Evolutionary conservation across 2,113 vertebrate genomes (phyloP).

Genomic region (Lophochroa leadbeateri): DNA sequence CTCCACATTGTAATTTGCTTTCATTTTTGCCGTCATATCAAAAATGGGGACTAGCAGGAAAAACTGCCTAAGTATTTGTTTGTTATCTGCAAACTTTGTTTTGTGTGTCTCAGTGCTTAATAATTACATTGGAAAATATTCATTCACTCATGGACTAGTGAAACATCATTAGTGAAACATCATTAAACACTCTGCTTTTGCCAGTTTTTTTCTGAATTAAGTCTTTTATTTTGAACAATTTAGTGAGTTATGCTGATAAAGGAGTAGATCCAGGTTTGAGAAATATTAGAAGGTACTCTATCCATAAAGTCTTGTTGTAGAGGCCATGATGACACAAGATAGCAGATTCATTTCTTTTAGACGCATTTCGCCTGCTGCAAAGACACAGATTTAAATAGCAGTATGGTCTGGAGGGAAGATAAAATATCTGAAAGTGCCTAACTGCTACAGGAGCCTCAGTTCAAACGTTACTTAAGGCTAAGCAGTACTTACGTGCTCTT

Average conservation of each 20-base stretch:
- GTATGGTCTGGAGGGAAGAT: background rate
- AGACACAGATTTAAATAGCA: background rate
- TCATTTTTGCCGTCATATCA: background rate
- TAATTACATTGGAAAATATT: background rate
- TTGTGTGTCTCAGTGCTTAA: background rate
- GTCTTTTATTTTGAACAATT: background rate
- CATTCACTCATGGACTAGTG: background rate
- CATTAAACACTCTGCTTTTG: background rate
- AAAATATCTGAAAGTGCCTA: background rate
- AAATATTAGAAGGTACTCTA: background rate
- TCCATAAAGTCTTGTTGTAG: background rate
- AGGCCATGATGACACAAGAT: background rate
- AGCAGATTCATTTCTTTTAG: background rate
- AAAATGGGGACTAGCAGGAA: background rate
- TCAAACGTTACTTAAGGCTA: background rate
- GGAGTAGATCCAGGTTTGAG: background rate
- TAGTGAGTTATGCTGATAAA: background rate
- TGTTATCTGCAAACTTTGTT: background rate
- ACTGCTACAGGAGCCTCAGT: background rate
- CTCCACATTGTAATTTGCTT: background rate
- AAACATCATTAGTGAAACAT: background rate
- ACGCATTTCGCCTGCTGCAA: accelerated
- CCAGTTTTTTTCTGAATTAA: background rate
- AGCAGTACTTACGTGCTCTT: background rate
- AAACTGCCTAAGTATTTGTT: background rate